Evolutionary conservation across 2,888 invertebrate genomes (phyloP), one percentile per base, ranked within the genome.

Genomic region (Diogma glabrata): DNA sequence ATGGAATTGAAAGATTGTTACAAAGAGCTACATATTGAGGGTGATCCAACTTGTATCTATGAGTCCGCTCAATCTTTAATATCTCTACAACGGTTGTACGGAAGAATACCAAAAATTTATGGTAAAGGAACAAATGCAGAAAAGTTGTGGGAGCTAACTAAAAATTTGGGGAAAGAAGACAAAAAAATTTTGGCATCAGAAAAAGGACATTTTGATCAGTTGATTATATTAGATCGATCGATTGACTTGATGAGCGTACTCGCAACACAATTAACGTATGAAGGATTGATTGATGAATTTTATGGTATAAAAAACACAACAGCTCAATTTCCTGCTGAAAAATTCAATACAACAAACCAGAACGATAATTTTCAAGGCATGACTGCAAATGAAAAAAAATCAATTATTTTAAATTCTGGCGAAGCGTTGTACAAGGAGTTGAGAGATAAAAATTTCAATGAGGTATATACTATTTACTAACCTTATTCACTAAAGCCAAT

Each of bases 231-330:
- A 2, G 99, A 99, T 69, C 76, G 99, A 22, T 82, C 84, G 40
- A 78, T 94, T 3, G 99, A 99, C 75, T 78, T 94, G 50, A 77
- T 97, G 47, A 89, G 93, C 46, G 90, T 94, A 1, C 74, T 99
- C 60, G 83, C 90, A 1, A 94, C 94, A 0, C 99, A 97, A 64
- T 77, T 96, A 28, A 97, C 97, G 0, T 99, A 97, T 61, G 96
- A 96, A 69, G 99, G 97, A 3, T 76, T 99, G 7, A 89, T 99
- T 56, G 99, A 99, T 71, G 96, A 97, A 68, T 78, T 93, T 52
- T 96, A 85, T 70, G 87, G 87, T 28, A 89, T 96, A 53, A 84
- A 83, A 58, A 82, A 77, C 59, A 81, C 84, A 24, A 84, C 87
- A 19, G 88, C 88, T 0, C 81, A 83, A 46, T 78, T 96, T 60